Base-by-base conservation (phyloP, 2,888 invertebrate species). In the Aporophyla lueneburgensis region DNA sequence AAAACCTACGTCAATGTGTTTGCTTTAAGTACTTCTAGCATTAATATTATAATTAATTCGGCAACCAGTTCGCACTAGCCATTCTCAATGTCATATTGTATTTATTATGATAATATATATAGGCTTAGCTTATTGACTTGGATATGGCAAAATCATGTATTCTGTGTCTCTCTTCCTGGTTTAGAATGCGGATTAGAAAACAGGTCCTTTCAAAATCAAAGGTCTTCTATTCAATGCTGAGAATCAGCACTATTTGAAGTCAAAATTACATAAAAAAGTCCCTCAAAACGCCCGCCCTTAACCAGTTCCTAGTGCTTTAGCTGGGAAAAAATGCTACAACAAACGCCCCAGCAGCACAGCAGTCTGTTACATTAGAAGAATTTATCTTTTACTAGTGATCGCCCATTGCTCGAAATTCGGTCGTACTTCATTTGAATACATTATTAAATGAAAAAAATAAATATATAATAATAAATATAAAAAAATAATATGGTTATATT, bases 11-110 rank as follows among this genome's bases (percentile, higher is more conserved):
- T 78, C n/a, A 80, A 54, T n/a, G 33, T 54, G n/a, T 61, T 58
- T 78, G 63, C 54, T 33, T 7, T 3, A 21, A 16, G 5, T 54
- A 74, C 46, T 63, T 49, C 43, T 40, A 56, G 9, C 56, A 72
- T 83, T 65, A 75, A 43, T 83, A 83, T 82, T 82, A 69, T 79
- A 82, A 82, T 82, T 75, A 58, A 82, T 72, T 83, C 83, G 40
- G 61, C 69, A n/a, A 71, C 68, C 27, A 65, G 56, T 75, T 75
- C 14, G 65, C 71, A 79, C 56, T 75, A 14, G 75, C 68, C 24
- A 75, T 51, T 79, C 65, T 82, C 81, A 82, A 79, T 79, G 81
- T 65, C 79, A 75, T 56, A 74, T 67, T 33, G 79, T 66, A 75
- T 74, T 74, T 58, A 74, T 83, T 67, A 79, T 71, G 53, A 68